Evolutionary conservation across 2,888 invertebrate species (phyloP), one percentile per base, ranked within the genome.

Genomic region (Pomacea canaliculata): DNA sequence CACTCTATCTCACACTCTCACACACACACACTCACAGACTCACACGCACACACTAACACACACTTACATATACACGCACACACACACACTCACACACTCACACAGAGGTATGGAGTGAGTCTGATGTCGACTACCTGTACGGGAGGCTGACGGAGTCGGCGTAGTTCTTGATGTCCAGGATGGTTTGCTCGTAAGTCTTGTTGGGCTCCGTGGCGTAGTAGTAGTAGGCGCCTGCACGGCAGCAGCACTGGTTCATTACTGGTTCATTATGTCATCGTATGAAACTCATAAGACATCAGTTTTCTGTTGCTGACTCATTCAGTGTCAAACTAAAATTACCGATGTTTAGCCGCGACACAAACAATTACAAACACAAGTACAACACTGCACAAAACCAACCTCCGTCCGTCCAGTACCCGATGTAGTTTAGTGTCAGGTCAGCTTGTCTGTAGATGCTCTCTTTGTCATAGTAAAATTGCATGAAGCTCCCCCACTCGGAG

Each of bases 181-280:
- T 70, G 4, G 87, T 87, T 59, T 85, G 78, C 67, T 87, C 83
- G 70, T 85, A 87, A 0, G 78, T 86, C 63, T 82, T 82, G 70
- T 79, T 71, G 10, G 69, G n/a, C 63, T 86, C 87, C 7, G 85
- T 85, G 56, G 85, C 77, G 76, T 87, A 87, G 76, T 86, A 87
- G 76, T 87, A 88, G 74, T 85, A 86, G 1, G 85, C 86, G 49
- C 88, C 87, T 86, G 75, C 18, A 80, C 0, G 51, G 8, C 51
- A 56, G 10, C 51, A 56, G 1, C n/a, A n/a, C n/a, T n/a, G n/a
- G 23, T 23, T 23, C 0, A 23, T 23, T 23, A 23, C 0, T n/a
- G n/a, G 23, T 23, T 23, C 23, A 23, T 37, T 37, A 37, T 37
- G 4, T 37, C 37, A 37, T 37, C 5, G 37, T 5, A 37, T 37